Percentiles rank a stretch among this genome's conserved stretches.
These are phyloP conservation scores for Raphicerus campestris DNA, from an alignment of 2,113 vertebrate genomes.

Conservation along the genomic window DNA sequence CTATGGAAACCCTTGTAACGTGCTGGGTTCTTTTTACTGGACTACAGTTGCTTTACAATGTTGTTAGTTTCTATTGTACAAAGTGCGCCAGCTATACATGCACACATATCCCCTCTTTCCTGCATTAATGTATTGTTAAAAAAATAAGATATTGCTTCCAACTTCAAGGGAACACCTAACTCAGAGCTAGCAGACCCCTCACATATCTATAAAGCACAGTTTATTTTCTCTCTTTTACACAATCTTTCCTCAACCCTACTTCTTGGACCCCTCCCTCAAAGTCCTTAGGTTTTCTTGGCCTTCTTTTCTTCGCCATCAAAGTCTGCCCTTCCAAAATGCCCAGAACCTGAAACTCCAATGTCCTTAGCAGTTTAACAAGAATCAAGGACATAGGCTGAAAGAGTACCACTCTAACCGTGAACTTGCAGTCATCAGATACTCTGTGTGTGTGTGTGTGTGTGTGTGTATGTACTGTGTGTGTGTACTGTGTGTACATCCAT, in stretches of 20 bases:
- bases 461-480: too few species aligned
- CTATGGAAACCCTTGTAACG: too few species aligned
- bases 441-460: background rate
- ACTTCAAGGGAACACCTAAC: slow-evolving; percentile 48
- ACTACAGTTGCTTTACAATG: too few species aligned
- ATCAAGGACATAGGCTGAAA: slow-evolving; percentile 51
- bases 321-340: background rate
- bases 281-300: background rate
- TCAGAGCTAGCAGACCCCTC: slow-evolving; percentile 16
- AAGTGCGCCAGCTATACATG: too few species aligned
- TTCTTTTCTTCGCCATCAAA: background rate
- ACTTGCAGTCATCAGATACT: background rate
- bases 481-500: too few species aligned
- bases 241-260: background rate
- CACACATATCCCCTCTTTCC: too few species aligned
- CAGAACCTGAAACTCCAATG: background rate
- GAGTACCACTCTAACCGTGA: slow-evolving; percentile 32
- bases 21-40: too few species aligned
- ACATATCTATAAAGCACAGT: background rate
- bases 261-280: background rate
- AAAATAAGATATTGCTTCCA: background rate
- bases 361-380: background rate
- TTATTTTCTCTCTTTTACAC: background rate
- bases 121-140: too few species aligned
- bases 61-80: too few species aligned